Base-by-base conservation (phyloP, 2,797 vertebrate genomes). In the Argya squamiceps region DNA sequence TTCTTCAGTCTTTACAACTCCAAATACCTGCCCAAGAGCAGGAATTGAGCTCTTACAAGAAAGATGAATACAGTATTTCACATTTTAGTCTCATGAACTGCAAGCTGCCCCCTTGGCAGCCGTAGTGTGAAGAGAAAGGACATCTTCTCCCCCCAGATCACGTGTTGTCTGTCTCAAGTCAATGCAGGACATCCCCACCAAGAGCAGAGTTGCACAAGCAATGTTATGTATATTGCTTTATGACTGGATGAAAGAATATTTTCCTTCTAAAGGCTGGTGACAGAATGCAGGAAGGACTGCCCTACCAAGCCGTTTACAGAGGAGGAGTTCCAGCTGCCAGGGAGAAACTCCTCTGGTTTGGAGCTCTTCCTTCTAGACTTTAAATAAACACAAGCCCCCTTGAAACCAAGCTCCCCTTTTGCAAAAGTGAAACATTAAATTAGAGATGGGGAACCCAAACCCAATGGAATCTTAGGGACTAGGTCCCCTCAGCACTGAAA, bases 311-410 rank as follows among this genome's bases (percentile, higher is more conserved):
- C 41, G 60, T 92, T 64, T 49, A 65, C 1, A 88, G 70, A 47
- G 88, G 74, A 65, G 80, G 21, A 88, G 44, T 18, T 76, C 75
- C 74, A 67, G 63, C 94, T 94, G 86, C 76, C 87, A 70, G 49
- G 41, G 36, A 80, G 78, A 93, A 65, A 65, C 30, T 68, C 46
- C 83, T 53, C 34, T 27, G 9, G 17, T 78, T 79, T 67, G 71
- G 70, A 79, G 39, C 37, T 47, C 27, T 50, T 82, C 77, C 70
- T 94, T 82, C 71, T 44, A 84, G 87, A 71, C 82, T 93, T 91
- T 29, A 91, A 96, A 96, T 79, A 93, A 97, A 83, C 53, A 71
- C 6, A 78, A 59, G 69, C 68, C 88, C 60, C 70, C 44, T 67
- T 90, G 62, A 92, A 95, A 67, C 15, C 58, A 62, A 73, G n/a